Conservation (phyloP, 2,888 invertebrate genomes). For the Euplexia lucipara region DNA sequence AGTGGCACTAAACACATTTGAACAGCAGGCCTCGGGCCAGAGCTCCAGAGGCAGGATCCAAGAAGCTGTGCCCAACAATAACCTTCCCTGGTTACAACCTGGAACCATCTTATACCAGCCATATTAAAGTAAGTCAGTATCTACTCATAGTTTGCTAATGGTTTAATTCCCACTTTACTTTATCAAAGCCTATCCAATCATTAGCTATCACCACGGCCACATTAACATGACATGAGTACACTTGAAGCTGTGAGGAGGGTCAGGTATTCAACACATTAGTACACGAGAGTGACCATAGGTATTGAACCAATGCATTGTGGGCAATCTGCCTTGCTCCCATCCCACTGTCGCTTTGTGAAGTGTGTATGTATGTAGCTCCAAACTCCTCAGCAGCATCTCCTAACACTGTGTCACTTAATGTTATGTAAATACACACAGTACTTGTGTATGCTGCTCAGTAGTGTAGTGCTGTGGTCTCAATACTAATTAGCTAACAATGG, state of each 20-base stretch:
- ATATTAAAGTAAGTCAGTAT: too few relatives aligned
- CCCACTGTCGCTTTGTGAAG: neutral
- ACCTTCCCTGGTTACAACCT: too few relatives aligned
- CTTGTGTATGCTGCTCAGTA: neutral
- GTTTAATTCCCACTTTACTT: neutral
- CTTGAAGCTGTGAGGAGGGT: neutral
- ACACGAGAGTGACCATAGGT: neutral
- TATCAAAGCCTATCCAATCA: neutral
- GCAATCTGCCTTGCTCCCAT: too few relatives aligned
- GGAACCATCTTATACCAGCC: too few relatives aligned
- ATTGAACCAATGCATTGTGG: neutral
- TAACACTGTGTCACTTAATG: neutral
- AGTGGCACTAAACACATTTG: too few relatives aligned
- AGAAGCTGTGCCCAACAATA: too few relatives aligned
- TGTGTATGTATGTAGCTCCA: neutral
- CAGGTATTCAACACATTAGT: neutral
- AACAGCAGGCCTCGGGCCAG: too few relatives aligned
- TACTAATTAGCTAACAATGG: slow-evolving; percentile 24
- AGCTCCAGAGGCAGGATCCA: too few relatives aligned
- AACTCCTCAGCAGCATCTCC: too few relatives aligned
- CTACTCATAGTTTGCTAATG: neutral
- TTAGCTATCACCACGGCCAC: neutral
- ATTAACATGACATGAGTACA: too few relatives aligned
- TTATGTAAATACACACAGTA: slow-evolving; percentile 1
- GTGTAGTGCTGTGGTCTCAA: slow-evolving; percentile 2